Base-by-base conservation (phyloP, 2,888 invertebrate genomes). In the Scaptomyza polygonia region DNA sequence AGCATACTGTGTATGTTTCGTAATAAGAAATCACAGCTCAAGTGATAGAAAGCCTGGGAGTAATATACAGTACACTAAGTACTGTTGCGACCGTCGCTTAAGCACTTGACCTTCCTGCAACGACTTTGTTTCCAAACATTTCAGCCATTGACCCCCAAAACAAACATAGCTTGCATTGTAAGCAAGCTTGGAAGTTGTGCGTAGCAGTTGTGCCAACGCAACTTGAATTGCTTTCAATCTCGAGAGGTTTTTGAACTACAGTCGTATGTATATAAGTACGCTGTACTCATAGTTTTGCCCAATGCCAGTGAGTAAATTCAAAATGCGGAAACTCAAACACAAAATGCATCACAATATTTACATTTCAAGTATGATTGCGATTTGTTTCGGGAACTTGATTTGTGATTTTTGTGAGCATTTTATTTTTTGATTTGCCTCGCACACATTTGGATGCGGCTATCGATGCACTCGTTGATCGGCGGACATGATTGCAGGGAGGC, bases 221-320 rank as follows among this genome's bases (percentile, higher is more conserved):
- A 76, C 88, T 82, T 68, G 57, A 87, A 82, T 82, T 85, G 87
- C 54, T 67, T 66, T 65, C 40, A 27, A 75, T 57, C 32, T 79
- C 55, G 55, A 72, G 83, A 79, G 83, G 79, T 85, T 88, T 82
- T 82, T 88, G 88, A 88, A 82, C 86, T 59, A n/a, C n/a, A n/a
- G n/a, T n/a, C n/a, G n/a, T n/a, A n/a, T n/a, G n/a, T n/a, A 72
- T 40, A 52, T 53, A 47, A 64, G 47, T 48, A 12, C 47, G 9
- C 8, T 39, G 39, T 27, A 8, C 36, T 27, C 40, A 52, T 48
- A 55, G 67, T 57, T 62, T 39, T 32, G 27, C 29, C 47, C 77
- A 73, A 73, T 77, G 73, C 29, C 72, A 77, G 44, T 30, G 27
- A 45, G 27, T 36, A 30, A 67, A 45, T 52, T 45, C 0, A 57